Evolutionary conservation across 2,888 invertebrate genomes (phyloP), one percentile per base, ranked within the genome.

Genomic region (Trissonchulus sp.): DNA sequence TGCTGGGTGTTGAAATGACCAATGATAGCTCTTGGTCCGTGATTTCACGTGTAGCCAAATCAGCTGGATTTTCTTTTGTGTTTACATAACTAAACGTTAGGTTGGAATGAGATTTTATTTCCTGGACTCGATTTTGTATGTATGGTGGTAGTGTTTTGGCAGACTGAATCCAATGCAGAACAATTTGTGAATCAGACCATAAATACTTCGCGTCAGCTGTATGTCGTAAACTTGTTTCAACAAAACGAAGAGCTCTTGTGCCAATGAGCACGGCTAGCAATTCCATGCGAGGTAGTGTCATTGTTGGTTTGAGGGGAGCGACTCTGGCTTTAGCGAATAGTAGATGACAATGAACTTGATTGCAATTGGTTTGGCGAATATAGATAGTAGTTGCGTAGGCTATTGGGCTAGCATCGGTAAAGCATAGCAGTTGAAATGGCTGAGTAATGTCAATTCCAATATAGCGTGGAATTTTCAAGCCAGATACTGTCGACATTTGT

Each of bases 121-220:
- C 65, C 15, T 65, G 31, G 15, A 31, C 34, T 65, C 65, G 3
- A 15, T 28, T 28, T 8, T 8, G 15, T 15, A 65, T 65, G n/a
- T 65, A 65, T 28, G 65, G 65, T 28, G 8, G 15, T 34, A 65
- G 34, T 8, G 30, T 15, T 34, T 65, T 65, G 15, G 65, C n/a
- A 15, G 15, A 18, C 8, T 8, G 15, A 28, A 65, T 15, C 74
- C 74, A 74, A 8, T 30, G 28, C 33, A 74, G 69, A 8, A 31
- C 69, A n/a, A n/a, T 30, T 30, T 68, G 28, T 1, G 69, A 71
- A 30, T 74, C 74, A 3, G 69, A 37, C 36, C 33, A 74, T 2
- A 69, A 2, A 33, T 36, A 69, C 35, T 15, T 15, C 8, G 2
- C 28, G 1, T 2, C n/a, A 48, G 72, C 48, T 72, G 33, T 23